Percentiles rank a stretch among this genome's conserved stretches.
Evolutionary conservation across 2,113 vertebrate species (phyloP).

Genomic region (Mustela lutreola): DNA sequence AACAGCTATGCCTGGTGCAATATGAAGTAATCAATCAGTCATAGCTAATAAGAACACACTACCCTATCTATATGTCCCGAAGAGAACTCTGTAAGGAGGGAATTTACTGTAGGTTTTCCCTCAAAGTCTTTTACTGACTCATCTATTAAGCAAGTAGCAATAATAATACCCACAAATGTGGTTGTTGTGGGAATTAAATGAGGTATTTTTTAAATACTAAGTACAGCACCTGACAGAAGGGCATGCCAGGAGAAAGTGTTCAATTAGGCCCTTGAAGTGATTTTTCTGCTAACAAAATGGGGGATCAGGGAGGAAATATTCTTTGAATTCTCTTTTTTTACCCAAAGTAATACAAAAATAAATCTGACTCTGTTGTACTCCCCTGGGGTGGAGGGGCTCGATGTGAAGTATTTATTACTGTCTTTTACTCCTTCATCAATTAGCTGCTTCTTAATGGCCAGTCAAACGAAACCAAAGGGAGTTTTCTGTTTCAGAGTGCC

Average conservation of each 20-base stretch:
- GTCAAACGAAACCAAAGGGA: slow-evolving; percentile 27
- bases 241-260: not conserved
- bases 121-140: not conserved
- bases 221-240: not conserved
- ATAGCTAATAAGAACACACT: not conserved
- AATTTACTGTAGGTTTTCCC: not conserved
- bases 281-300: not conserved
- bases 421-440: not conserved
- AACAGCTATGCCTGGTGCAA: not conserved
- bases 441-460: slow-evolving; percentile 44
- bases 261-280: not conserved
- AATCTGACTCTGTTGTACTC: not conserved
- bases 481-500: slow-evolving; percentile 1
- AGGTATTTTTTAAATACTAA: not conserved
- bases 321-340: slow-evolving; percentile 32
- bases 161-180: not conserved
- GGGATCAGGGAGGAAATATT: not conserved
- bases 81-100: not conserved
- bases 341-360: slow-evolving; percentile 44
- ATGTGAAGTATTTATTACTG: not conserved
- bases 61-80: not conserved
- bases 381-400: not conserved
- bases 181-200: not conserved
- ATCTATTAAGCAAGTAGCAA: not conserved
- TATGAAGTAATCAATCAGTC: not conserved